Conservation (phyloP, 2,888 invertebrate genomes). For the Margaritifera margaritifera region DNA sequence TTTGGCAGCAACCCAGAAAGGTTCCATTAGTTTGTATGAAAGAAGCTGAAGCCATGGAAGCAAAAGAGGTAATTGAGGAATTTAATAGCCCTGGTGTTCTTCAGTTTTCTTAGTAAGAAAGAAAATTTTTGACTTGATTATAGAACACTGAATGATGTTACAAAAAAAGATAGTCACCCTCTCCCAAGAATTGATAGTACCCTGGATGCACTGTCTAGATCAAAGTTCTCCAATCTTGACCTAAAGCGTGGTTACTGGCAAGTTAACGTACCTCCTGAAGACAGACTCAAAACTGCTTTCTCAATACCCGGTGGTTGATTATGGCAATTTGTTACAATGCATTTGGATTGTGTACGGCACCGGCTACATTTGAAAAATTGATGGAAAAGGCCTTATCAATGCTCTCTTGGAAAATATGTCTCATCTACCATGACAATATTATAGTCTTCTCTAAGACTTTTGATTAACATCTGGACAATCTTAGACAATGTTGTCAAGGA, state of each 20-base stretch:
- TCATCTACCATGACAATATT: too few relatives aligned
- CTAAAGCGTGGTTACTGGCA: too few relatives aligned
- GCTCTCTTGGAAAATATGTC: not conserved
- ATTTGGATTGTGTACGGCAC: too few relatives aligned
- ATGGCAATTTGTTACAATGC: too few relatives aligned
- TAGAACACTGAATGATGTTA: slow-evolving; percentile 1
- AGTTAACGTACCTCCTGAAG: too few relatives aligned
- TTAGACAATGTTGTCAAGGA: too few relatives aligned
- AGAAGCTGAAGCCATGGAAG: slow-evolving; percentile 2
- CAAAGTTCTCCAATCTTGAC: slow-evolving; percentile 2
- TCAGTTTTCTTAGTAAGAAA: slow-evolving; percentile 9
- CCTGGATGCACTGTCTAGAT: not conserved
- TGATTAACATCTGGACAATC: too few relatives aligned
- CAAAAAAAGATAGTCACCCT: not conserved
- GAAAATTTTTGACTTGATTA: not conserved
- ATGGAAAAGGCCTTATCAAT: not conserved
- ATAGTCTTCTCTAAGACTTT: too few relatives aligned
- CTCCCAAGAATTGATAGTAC: not conserved
- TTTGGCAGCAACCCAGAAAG: slow-evolving; percentile 5
- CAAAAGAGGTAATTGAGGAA: slow-evolving; percentile 1
- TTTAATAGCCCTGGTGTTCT: slow-evolving; percentile 11
- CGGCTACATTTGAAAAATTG: too few relatives aligned
- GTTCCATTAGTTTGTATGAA: slow-evolving; percentile 1
- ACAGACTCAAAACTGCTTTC: too few relatives aligned
- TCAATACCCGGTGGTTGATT: too few relatives aligned